Evolutionary conservation across 2,797 vertebrate species (phyloP).

Genomic region (Tenualosa thibaudeaui): DNA sequence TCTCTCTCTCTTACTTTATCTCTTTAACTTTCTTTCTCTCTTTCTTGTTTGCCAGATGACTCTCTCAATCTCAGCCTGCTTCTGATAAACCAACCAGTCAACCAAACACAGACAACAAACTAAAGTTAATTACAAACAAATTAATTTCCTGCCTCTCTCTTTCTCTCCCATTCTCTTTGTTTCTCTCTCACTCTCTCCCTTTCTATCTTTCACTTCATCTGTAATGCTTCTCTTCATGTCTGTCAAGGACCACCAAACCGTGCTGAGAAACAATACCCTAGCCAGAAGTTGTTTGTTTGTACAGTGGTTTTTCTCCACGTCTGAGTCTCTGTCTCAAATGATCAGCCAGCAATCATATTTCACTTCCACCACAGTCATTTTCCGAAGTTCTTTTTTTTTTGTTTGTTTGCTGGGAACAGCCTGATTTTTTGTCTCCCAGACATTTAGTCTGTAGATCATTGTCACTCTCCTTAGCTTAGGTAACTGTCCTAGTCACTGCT

Average conservation of each 20-base stretch:
- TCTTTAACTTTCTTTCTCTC: not conserved
- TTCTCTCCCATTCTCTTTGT: slow-evolving; percentile 15
- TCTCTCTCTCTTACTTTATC: not conserved
- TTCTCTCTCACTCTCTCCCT: not conserved
- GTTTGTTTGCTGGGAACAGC: not conserved
- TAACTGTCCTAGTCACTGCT: not conserved
- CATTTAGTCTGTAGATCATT: not conserved
- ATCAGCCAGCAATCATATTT: slow-evolving; percentile 11
- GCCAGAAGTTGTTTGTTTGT: not conserved
- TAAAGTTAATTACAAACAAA: slow-evolving; percentile 13
- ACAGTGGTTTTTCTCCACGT: not conserved
- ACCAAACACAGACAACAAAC: not conserved
- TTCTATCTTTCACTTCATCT: not conserved
- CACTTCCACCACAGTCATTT: not conserved
- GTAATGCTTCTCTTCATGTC: not conserved
- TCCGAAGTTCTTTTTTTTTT: not conserved
- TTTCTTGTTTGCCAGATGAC: slow-evolving; percentile 25
- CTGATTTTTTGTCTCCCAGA: not conserved
- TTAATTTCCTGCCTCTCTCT: not conserved
- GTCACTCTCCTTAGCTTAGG: not conserved
- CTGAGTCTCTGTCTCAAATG: not conserved
- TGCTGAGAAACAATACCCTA: not conserved
- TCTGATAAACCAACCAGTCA: slow-evolving; percentile 22
- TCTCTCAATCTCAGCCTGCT: slow-evolving; percentile 48
- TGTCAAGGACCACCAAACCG: not conserved